These are phyloP conservation scores for Megalops cyprinoides DNA, from an alignment of 2,797 vertebrate species.

Conservation along the genomic window DNA sequence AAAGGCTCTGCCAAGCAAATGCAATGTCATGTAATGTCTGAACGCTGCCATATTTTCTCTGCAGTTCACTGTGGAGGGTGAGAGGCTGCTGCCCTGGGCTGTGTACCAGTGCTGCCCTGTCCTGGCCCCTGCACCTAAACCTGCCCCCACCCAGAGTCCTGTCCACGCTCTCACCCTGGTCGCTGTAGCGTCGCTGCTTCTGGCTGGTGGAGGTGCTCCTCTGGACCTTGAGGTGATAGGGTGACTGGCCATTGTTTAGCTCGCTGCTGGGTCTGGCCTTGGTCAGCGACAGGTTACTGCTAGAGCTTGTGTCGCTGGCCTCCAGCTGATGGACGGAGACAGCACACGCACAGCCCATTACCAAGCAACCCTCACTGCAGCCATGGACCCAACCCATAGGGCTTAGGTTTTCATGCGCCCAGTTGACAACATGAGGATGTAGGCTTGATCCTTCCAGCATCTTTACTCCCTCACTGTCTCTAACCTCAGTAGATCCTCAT, in stretches of 20 bases:
- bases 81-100: too few species aligned
- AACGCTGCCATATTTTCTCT: too few species aligned
- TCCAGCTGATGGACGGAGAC: conserved; percentile 75
- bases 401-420: too few species aligned
- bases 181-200: conserved; percentile 90
- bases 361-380: not conserved
- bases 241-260: conserved; percentile 82
- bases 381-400: not conserved
- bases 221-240: conserved; percentile 83
- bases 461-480: not conserved
- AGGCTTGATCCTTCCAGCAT: too few species aligned
- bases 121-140: too few species aligned
- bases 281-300: conserved; percentile 86
- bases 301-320: conserved; percentile 86
- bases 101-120: too few species aligned
- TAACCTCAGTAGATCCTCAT: not conserved
- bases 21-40: too few species aligned
- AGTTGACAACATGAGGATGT: too few species aligned
- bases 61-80: too few species aligned
- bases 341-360: not conserved
- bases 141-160: too few species aligned
- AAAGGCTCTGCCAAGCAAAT: too few species aligned
- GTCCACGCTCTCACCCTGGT: conserved; percentile 81
- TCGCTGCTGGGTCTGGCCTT: conserved; percentile 86
- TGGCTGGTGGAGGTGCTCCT: conserved; percentile 85